Percentiles rank a stretch among this genome's conserved stretches.
phyloP scores from a whole-genome alignment of 1,140 invertebrate genomes.

The Aphidius gifuensis region DNA sequence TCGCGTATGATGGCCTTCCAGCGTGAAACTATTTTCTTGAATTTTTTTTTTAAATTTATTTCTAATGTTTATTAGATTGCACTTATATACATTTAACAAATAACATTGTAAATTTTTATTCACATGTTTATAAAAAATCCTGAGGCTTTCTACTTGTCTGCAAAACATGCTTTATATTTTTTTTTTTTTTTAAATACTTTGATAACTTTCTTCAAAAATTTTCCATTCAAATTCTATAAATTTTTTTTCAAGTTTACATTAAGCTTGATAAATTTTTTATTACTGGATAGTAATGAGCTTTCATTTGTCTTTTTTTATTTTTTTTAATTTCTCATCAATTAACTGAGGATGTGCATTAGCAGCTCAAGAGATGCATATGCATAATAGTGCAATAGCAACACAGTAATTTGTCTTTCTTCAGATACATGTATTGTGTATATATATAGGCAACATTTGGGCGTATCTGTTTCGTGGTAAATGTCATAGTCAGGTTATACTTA shows the following conservation, averaged over 20 bases:
- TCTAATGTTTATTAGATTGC: not conserved
- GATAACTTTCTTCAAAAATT: too few relatives aligned
- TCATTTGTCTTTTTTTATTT: not conserved
- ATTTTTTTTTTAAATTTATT: conserved; percentile 1
- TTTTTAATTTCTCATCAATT: not conserved
- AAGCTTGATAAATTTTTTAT: too few relatives aligned
- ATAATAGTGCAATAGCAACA: not conserved
- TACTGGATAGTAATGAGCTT: too few relatives aligned
- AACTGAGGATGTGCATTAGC: not conserved
- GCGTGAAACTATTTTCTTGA: not conserved
- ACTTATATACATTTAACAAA: not conserved
- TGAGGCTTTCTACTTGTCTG: too few relatives aligned
- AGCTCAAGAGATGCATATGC: not conserved
- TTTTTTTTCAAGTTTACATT: too few relatives aligned
- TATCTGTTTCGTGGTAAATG: conserved; percentile 31
- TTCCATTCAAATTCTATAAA: too few relatives aligned
- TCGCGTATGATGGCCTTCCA: conserved; percentile 17
- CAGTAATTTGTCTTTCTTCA: too few relatives aligned
- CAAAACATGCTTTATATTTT: too few relatives aligned
- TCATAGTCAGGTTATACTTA: conserved; percentile 31
- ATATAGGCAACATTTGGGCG: conserved; percentile 17
- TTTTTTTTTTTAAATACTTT: too few relatives aligned
- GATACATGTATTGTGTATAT: too few relatives aligned
- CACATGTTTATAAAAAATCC: too few relatives aligned
- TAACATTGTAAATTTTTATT: too few relatives aligned